Percentiles rank a stretch among this genome's conserved stretches.
Conservation (phyloP, 2,888 invertebrate species). For the Leptopterna dolabrata region DNA sequence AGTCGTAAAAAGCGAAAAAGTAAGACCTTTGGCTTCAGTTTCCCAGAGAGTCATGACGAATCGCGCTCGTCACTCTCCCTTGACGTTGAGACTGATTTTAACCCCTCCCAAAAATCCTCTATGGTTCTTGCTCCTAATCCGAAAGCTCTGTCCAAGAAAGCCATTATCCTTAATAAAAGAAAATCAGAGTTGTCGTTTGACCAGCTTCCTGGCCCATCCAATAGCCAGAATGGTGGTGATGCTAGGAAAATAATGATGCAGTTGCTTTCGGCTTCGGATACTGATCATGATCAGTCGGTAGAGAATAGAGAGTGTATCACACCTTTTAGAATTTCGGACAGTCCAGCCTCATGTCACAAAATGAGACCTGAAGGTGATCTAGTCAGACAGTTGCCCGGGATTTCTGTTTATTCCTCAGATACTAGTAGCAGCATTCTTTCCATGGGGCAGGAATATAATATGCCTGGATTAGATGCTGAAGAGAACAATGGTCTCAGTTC, state of each 20-base stretch:
- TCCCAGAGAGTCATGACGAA: neutral
- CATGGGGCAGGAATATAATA: conserved; percentile 14
- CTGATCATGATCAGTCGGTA: neutral
- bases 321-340: neutral
- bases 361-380: neutral
- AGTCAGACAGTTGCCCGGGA: neutral
- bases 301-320: neutral
- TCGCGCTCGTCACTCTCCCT: neutral
- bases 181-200: neutral
- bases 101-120: neutral
- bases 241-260: neutral
- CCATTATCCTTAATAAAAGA: conserved; percentile 30
- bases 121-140: neutral
- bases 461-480: neutral
- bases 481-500: neutral
- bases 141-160: conserved; percentile 40
- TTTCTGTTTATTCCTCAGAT: neutral
- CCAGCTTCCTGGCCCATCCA: neutral
- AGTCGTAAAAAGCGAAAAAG: neutral
- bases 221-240: neutral
- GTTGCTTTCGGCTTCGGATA: neutral
- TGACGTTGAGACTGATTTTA: neutral
- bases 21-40: too few relatives aligned
- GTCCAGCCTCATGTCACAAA: neutral
- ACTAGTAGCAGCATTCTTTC: conserved; percentile 1